Conservation (phyloP, 2,888 invertebrate species). For the Camponotus fellah region DNA sequence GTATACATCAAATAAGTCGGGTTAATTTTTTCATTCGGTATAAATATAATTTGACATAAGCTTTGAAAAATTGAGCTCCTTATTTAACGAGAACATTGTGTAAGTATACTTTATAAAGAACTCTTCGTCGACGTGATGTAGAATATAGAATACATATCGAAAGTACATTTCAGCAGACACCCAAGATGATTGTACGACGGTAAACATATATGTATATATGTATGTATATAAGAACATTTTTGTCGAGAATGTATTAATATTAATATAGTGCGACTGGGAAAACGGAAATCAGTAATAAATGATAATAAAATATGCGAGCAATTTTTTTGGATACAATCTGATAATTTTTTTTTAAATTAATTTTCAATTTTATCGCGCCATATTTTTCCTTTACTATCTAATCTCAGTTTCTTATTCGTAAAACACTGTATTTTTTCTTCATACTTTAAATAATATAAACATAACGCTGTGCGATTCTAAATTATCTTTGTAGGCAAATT, state of each 20-base stretch:
- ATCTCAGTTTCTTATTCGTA: not conserved
- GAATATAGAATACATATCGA: conserved; percentile 51
- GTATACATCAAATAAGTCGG: conserved; percentile 27
- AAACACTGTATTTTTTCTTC: not conserved
- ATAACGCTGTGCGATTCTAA: not conserved
- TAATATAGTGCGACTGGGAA: conserved; percentile 14
- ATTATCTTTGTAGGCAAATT: not conserved
- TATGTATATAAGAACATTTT: conserved; percentile 62
- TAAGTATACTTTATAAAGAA: conserved; percentile 52
- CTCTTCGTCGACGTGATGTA: conserved; percentile 5
- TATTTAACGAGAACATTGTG: conserved; percentile 32
- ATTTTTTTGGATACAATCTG: not conserved
- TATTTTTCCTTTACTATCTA: not conserved
- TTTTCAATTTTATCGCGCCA: not conserved
- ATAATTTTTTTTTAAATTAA: not conserved
- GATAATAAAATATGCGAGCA: not conserved
- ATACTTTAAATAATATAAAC: not conserved
- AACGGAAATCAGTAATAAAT: conserved; percentile 6
- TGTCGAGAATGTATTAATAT: conserved; percentile 58
- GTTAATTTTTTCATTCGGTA: conserved; percentile 8
- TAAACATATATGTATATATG: conserved; percentile 60
- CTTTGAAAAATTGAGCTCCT: conserved; percentile 45
- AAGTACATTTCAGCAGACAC: conserved; percentile 68
- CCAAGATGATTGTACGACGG: conserved; percentile 71
- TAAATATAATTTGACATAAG: conserved; percentile 54